These are phyloP conservation scores for Eurois occulta DNA, from an alignment of 2,888 invertebrate species.

Conservation along the genomic window DNA sequence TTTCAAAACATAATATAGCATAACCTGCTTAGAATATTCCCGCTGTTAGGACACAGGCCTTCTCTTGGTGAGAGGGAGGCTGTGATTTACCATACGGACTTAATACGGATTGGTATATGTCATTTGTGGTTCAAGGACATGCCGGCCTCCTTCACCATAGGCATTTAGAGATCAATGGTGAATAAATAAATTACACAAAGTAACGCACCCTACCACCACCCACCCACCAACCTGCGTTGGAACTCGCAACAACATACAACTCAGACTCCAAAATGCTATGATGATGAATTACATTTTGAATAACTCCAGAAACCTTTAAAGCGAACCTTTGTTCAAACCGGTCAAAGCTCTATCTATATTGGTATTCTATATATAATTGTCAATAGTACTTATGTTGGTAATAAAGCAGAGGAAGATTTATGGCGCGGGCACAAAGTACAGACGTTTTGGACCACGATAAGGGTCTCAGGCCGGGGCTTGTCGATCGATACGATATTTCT, in stretches of 20 bases:
- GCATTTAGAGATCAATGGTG: neutral
- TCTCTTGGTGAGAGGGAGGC: neutral
- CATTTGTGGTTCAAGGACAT: neutral
- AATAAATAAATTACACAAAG: neutral
- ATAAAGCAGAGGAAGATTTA: constrained; percentile 61
- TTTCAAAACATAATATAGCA: too few species aligned
- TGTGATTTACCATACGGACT: neutral
- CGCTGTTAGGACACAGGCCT: neutral
- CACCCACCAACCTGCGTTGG: neutral
- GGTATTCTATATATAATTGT: constrained; percentile 31
- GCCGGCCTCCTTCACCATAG: neutral
- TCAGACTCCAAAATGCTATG: neutral
- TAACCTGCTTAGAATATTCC: neutral
- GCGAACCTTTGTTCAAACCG: neutral
- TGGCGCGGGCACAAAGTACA: constrained; percentile 62
- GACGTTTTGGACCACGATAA: constrained; percentile 71
- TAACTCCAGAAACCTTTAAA: neutral
- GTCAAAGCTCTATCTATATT: neutral
- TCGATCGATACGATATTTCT: constrained; percentile 66
- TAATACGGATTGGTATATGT: neutral
- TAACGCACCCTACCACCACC: neutral
- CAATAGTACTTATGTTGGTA: constrained; percentile 20
- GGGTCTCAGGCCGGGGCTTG: constrained; percentile 64
- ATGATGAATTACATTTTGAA: neutral
- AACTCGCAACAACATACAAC: neutral